phyloP scores from a whole-genome alignment of 2,888 invertebrate species.

The Flexamia atlantica region DNA sequence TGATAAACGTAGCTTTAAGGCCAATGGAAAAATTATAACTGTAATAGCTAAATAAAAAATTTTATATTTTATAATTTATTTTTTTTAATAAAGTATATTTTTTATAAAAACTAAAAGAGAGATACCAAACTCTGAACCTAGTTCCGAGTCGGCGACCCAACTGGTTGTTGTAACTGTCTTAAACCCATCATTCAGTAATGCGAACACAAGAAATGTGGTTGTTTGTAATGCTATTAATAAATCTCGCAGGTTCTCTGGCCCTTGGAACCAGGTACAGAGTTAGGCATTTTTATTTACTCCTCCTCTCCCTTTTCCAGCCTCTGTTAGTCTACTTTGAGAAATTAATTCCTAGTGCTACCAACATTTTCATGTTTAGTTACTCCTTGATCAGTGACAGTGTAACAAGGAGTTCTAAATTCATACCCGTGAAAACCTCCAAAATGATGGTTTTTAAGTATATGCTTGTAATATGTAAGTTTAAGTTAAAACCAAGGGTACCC shows the following conservation, averaged over 20 bases:
- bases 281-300: slow-evolving; percentile 52
- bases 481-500: no score
- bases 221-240: slow-evolving; percentile 8
- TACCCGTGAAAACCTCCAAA: no score
- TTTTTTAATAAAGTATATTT: slow-evolving; percentile 2
- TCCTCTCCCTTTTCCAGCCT: background rate
- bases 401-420: no score
- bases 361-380: no score
- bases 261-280: slow-evolving; percentile 65
- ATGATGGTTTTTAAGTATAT: no score
- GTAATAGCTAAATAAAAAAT: background rate
- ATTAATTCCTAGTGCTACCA: background rate
- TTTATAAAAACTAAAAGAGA: slow-evolving; percentile 37
- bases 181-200: slow-evolving; percentile 14
- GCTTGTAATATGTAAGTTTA: no score
- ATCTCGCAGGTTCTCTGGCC: slow-evolving; percentile 34
- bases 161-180: background rate
- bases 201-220: slow-evolving; percentile 57
- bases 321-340: background rate
- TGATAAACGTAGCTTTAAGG: no score
- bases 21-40: no score
- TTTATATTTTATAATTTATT: slow-evolving; percentile 26
- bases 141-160: slow-evolving; percentile 61
- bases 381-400: no score
- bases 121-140: slow-evolving; percentile 65